Conservation (phyloP, 2,888 invertebrate genomes). For the Aplocera efformata region DNA sequence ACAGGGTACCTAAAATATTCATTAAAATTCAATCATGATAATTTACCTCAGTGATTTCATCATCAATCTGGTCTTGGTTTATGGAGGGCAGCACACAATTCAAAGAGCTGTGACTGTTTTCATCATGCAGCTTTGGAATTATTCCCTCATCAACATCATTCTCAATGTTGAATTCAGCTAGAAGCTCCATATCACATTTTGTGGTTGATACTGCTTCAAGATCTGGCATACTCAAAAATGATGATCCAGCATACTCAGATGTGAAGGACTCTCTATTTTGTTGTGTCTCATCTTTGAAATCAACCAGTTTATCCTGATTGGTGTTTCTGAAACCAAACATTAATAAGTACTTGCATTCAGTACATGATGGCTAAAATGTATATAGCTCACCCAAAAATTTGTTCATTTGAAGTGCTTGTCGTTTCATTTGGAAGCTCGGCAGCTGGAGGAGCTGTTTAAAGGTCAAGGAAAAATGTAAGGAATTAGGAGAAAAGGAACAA, state of each 20-base stretch:
- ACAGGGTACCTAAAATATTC: neutral
- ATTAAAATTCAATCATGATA: neutral
- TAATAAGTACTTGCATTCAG: neutral
- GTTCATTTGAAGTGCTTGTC: slow-evolving; percentile 4
- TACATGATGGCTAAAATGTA: neutral
- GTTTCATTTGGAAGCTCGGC: slow-evolving; percentile 2
- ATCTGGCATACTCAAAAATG: slow-evolving; percentile 66
- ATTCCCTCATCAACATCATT: slow-evolving; percentile 54
- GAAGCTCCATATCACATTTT: slow-evolving; percentile 51
- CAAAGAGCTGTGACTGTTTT: slow-evolving; percentile 50
- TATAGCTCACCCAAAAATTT: slow-evolving; percentile 21
- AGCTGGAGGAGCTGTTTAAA: slow-evolving; percentile 18
- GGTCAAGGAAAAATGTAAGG: slow-evolving; percentile 29
- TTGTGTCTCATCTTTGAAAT: slow-evolving; percentile 51
- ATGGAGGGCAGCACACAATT: slow-evolving; percentile 73
- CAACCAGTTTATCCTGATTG: slow-evolving; percentile 48
- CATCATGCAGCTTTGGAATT: slow-evolving; percentile 40
- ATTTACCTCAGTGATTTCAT: slow-evolving; percentile 59
- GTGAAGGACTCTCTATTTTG: slow-evolving; percentile 53
- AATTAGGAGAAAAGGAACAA: slow-evolving; percentile 17
- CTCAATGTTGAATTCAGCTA: slow-evolving; percentile 65
- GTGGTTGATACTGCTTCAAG: slow-evolving; percentile 49
- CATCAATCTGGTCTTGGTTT: slow-evolving; percentile 62
- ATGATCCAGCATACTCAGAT: slow-evolving; percentile 27
- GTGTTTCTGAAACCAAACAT: slow-evolving; percentile 40